These are phyloP conservation scores for Anticlea derivata DNA, from an alignment of 2,888 invertebrate genomes.

Conservation along the genomic window DNA sequence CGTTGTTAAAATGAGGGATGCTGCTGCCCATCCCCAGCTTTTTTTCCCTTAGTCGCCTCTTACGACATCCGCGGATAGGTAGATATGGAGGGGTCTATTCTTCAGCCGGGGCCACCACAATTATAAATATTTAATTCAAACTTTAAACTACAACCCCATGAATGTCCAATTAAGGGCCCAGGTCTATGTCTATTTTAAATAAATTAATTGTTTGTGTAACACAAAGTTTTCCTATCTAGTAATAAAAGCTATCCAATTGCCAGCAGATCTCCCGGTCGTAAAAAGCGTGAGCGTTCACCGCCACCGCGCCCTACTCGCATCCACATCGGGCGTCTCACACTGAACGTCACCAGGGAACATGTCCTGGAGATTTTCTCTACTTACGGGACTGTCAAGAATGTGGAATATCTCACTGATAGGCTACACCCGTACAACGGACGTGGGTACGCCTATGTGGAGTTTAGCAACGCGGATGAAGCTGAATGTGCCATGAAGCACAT, in stretches of 20 bases:
- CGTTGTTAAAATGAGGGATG: too few species aligned
- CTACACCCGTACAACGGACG: slow-evolving; percentile 94
- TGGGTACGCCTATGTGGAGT: slow-evolving; percentile 98
- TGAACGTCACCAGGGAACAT: slow-evolving; percentile 96
- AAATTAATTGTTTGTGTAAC: too few species aligned
- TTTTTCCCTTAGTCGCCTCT: too few species aligned
- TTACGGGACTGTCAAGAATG: slow-evolving; percentile 92
- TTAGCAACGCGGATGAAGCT: slow-evolving; percentile 96
- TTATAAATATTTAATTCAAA: too few species aligned
- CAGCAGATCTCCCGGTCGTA: slow-evolving; percentile 84
- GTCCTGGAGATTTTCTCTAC: slow-evolving; percentile 95
- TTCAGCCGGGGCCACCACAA: too few species aligned
- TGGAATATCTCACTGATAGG: slow-evolving; percentile 95
- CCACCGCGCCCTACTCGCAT: slow-evolving; percentile 96
- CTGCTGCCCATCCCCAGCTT: too few species aligned
- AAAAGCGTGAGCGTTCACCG: slow-evolving; percentile 92
- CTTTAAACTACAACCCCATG: too few species aligned
- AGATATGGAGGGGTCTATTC: too few species aligned
- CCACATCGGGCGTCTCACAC: slow-evolving; percentile 95
- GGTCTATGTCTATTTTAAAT: too few species aligned
- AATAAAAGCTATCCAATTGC: background rate
- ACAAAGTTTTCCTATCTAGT: too few species aligned
- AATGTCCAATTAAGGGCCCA: too few species aligned
- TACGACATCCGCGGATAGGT: too few species aligned
- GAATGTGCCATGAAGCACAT: slow-evolving; percentile 99